Evolutionary conservation across 2,888 invertebrate species (phyloP), one percentile per base, ranked within the genome.

Genomic region (Anoplius nigerrimus): DNA sequence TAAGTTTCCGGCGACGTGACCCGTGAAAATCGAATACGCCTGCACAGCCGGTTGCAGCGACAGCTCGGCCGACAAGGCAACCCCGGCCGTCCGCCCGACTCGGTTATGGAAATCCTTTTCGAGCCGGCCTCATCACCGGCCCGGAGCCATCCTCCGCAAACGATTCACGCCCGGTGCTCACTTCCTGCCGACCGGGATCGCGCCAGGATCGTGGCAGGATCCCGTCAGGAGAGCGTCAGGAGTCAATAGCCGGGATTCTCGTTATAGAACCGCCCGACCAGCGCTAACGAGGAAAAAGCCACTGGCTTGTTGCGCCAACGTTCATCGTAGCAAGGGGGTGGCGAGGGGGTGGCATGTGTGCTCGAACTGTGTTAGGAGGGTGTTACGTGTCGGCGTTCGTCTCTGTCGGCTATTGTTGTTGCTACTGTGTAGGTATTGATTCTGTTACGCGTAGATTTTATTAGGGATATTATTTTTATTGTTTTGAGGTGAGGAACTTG

Each of bases 61-160:
- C 86, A 86, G 86, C 86, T 86, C 79, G 86, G 86, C 76, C 84
- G 86, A 86, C 86, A 86, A 83, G 86, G 79, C 78, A 78, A 78
- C 81, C 79, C 81, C n/a, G n/a, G 75, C 79, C 82, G 82, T 79
- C 84, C 82, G 84, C 83, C 81, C 81, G 80, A 80, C 77, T 80
- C 79, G 81, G 81, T 85, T 84, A 82, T 83, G 81, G 84, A 85
- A 84, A 84, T 86, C 77, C 80, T 79, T 34, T 80, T 79, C 73
- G 76, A 79, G 70, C 64, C 76, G 75, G 74, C 76, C n/a, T 79
- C 82, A 79, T 76, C 74, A 78, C 74, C 69, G 60, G 51, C 66
- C 63, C 34, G 34, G 34, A 6, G 34, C 11, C 6, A 6, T 34
- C 34, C 34, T 34, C 34, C 11, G 11, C 34, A 34, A n/a, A 34